Base-by-base conservation (phyloP, 2,113 vertebrate genomes). In the Urocitellus parryii region DNA sequence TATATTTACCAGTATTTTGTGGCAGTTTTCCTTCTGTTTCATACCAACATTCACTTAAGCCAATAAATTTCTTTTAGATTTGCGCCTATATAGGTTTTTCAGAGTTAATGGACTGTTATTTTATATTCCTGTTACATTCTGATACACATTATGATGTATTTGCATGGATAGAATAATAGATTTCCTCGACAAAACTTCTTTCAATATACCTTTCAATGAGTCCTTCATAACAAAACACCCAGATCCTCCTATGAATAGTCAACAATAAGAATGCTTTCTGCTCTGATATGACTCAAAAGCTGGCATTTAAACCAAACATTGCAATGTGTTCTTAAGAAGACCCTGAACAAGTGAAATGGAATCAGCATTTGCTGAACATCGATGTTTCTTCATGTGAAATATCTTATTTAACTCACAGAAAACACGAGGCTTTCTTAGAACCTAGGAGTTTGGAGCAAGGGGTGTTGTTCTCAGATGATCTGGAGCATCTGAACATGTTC, bases 71-170 rank as follows among this genome's bases (percentile, higher is more conserved):
- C 70, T 81, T 90, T 78, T 68, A 89, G 74, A 86, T 58, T 48
- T 79, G 76, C 18, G 65, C 70, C 80, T 90, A 96, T 65, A 61
- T 56, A 45, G 8, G 34, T 73, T 82, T 90, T 78, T 34, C 79
- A 76, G 82, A 73, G 74, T 70, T 91, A 92, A 93, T 91, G 94
- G 90, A n/a, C 86, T 63, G 39, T 96, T 90, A 87, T 83, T 90
- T 96, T 80, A 48, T 61, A 94, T 93, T 92, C 79, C 87, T 72
- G 76, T 76, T 74, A n/a, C 88, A 68, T 80, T 77, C 20, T 37
- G 20, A 89, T 84, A 56, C 11, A 74, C 34, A 81, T 70, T 61
- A 34, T 81, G 90, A 90, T 81, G 10, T 42, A 61, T 93, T 85
- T 94, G 34, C 84, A 61, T 32, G 34, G 37, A 16, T 18, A 53